These are phyloP conservation scores for Onychostruthus taczanowskii DNA, from an alignment of 2,113 vertebrate species.

Conservation along the genomic window DNA sequence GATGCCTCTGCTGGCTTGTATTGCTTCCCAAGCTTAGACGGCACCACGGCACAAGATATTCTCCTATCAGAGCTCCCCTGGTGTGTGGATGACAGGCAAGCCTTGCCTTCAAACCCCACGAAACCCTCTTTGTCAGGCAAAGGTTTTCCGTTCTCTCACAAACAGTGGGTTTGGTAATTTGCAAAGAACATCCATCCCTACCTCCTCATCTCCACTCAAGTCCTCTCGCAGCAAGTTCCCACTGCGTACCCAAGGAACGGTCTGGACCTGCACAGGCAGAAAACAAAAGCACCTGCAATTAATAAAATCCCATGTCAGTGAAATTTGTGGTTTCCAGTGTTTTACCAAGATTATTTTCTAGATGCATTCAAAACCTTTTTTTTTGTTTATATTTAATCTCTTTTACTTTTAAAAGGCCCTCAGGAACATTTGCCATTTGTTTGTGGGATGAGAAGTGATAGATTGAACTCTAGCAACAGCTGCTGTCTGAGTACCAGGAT, in stretches of 20 bases:
- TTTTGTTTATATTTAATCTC: not conserved
- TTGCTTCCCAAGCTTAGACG: not conserved
- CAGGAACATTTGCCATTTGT: not conserved
- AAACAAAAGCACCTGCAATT: not conserved
- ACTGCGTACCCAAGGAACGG: not conserved
- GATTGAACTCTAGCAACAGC: not conserved
- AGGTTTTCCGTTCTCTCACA: not conserved
- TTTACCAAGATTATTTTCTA: not conserved
- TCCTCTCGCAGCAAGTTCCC: not conserved
- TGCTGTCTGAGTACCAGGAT: not conserved
- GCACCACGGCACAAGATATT: not conserved
- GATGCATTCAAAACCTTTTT: not conserved
- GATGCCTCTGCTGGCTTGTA: not conserved
- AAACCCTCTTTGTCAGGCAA: not conserved
- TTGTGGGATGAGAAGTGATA: not conserved
- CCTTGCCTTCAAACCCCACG: not conserved
- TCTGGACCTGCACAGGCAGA: not conserved
- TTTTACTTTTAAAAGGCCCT: not conserved
- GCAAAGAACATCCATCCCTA: not conserved
- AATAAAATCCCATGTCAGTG: not conserved
- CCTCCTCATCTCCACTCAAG: not conserved
- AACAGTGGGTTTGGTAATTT: not conserved
- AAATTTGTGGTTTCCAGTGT: not conserved
- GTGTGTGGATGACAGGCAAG: accelerated
- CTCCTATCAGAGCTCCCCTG: not conserved